These are phyloP conservation scores for Eleutherodactylus coqui DNA, from an alignment of 2,797 vertebrate genomes.

Conservation along the genomic window DNA sequence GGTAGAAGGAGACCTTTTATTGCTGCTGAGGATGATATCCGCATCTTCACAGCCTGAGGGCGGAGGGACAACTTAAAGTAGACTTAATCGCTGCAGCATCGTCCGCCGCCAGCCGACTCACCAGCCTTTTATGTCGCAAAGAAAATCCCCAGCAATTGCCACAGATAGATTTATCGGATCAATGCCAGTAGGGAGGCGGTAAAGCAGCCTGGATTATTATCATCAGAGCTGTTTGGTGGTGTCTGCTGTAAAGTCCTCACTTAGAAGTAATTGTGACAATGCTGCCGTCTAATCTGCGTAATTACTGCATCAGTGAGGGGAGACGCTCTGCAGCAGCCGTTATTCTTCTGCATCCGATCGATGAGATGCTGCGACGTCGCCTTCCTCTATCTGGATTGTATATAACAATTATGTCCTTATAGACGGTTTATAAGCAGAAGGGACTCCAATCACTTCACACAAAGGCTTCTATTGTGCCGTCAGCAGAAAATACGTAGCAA, in stretches of 20 bases:
- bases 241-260: background rate
- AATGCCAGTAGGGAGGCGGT: conserved; percentile 1
- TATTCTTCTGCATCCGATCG: background rate
- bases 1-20: conserved; percentile 10
- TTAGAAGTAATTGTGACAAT: background rate
- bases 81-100: background rate
- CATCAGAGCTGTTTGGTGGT: background rate
- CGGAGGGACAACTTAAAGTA: background rate
- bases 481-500: too few relatives aligned
- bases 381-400: background rate
- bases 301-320: background rate
- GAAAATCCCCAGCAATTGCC: background rate
- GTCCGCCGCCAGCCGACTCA: background rate
- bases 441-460: background rate
- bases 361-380: background rate
- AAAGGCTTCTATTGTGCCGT: background rate
- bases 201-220: background rate
- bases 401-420: background rate
- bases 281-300: background rate
- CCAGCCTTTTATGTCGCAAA: background rate
- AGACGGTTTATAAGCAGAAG: background rate
- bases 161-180: conserved; percentile 24
- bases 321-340: background rate
- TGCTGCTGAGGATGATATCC: background rate
- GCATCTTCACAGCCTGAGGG: background rate